A percentile compares a stretch with the other conserved stretches of the same genome.
These are phyloP conservation scores for Numenius arquata DNA, from an alignment of 2,113 vertebrate genomes.

Conservation along the genomic window DNA sequence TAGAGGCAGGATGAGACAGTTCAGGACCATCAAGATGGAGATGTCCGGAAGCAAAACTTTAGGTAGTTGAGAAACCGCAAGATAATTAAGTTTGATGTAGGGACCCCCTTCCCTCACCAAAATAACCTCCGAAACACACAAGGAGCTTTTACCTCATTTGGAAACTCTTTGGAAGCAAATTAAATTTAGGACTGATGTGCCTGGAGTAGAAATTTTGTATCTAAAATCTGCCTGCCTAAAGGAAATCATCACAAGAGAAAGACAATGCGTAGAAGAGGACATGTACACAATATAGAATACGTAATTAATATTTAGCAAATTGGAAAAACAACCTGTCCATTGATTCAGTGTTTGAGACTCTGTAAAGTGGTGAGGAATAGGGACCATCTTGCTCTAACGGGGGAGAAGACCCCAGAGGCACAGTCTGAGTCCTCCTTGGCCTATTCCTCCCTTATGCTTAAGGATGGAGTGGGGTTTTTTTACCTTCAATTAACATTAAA, in stretches of 20 bases:
- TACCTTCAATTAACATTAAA: neutral
- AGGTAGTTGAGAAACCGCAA: neutral
- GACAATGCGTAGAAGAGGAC: neutral
- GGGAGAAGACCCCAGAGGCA: neutral
- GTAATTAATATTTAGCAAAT: neutral
- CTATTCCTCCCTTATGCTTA: neutral
- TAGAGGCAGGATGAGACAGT: neutral
- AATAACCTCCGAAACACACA: neutral
- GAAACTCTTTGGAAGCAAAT: neutral
- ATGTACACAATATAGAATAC: no score
- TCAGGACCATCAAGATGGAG: neutral
- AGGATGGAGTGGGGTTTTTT: neutral
- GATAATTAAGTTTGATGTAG: neutral
- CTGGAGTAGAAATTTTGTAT: neutral
- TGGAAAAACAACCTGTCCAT: neutral
- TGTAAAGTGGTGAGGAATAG: no score
- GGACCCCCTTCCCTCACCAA: neutral
- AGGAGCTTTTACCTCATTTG: neutral
- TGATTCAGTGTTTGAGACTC: neutral
- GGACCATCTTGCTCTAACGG: neutral
- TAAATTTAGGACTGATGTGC: neutral
- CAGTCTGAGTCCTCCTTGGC: neutral
- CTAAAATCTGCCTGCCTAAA: neutral
- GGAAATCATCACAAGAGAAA: neutral
- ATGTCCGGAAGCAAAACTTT: neutral